phyloP scores from a whole-genome alignment of 1,140 invertebrate genomes.

The Drosophila mayri region DNA sequence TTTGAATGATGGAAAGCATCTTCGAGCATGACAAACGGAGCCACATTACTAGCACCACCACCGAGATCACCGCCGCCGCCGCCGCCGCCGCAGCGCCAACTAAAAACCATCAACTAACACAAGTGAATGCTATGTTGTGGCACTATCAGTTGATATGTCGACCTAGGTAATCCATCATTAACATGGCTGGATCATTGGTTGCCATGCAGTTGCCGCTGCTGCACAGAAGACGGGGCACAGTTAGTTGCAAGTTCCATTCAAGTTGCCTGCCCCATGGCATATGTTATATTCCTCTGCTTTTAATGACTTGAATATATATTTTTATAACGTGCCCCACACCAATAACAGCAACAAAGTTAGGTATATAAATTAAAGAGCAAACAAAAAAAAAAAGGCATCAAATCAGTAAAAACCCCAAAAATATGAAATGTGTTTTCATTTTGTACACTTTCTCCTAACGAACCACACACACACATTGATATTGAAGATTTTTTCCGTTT shows the following conservation, averaged over 20 bases:
- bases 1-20: constrained; percentile 26
- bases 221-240: constrained; percentile 30
- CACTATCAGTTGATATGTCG: constrained; percentile 4
- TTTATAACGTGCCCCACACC: constrained; percentile 42
- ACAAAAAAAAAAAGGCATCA: neutral
- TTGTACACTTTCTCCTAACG: neutral
- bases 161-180: neutral
- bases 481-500: constrained; percentile 34
- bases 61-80: neutral
- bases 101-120: constrained; percentile 12
- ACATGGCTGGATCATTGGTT: constrained; percentile 8
- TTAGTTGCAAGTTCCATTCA: constrained; percentile 54
- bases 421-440: constrained; percentile 27
- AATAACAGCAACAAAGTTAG: constrained; percentile 3
- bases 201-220: constrained; percentile 18
- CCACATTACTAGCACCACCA: constrained; percentile 5
- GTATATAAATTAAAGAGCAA: constrained; percentile 14
- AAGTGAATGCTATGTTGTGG: constrained; percentile 6
- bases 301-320: constrained; percentile 44
- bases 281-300: constrained; percentile 49
- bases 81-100: neutral
- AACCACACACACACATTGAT: neutral
- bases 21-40: constrained; percentile 21
- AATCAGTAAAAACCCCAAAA: constrained; percentile 31
- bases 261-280: constrained; percentile 45